Base-by-base conservation (phyloP, 2,888 invertebrate species). In the Bembecia ichneumoniformis region DNA sequence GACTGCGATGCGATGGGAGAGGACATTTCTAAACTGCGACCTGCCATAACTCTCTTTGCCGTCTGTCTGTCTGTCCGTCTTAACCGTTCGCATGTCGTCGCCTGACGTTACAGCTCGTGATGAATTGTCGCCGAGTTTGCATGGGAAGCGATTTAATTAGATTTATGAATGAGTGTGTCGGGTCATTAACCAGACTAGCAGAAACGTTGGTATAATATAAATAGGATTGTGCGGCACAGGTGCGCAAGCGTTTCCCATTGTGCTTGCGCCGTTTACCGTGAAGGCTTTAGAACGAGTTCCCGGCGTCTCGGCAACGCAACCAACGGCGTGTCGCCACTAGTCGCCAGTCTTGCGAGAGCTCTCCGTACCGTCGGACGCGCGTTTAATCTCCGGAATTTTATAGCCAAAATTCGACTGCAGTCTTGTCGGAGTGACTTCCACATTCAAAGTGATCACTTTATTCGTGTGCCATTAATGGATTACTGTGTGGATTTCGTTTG, bases 121-220 rank as follows among this genome's bases (percentile, higher is more conserved):
- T 71, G 66, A 60, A 66, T 65, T 61, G 59, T 62, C 62, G 49
- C 48, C 63, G 58, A 66, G 64, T 68, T 64, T 62, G 58, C 52
- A 57, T 56, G 46, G 11, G 43, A 34, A 47, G 50, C 15, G 17
- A 44, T 44, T 14, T 7, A 44, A 14, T 17, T 15, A 44, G 13
- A 17, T 15, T 16, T 15, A 16, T 44, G 14, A 14, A 3, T 15
- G 11, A 11, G 5, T 44, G 44, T 44, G 50, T 53, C 54, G 66
- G 83, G 81, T 83, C 82, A 74, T 75, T 74, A 74, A 77, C 82
- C 82, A 71, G 55, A 56, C 62, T 58, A 51, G 59, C 77, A 75
- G 74, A 78, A 78, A 77, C 75, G 75, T 75, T 74, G 74, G 74
- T 73, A 77, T 60, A 68, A 72, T 63, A 60, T 66, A 64, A 64